Base-by-base conservation (phyloP, 1,140 invertebrate species). In the Phymastichus coffea region DNA sequence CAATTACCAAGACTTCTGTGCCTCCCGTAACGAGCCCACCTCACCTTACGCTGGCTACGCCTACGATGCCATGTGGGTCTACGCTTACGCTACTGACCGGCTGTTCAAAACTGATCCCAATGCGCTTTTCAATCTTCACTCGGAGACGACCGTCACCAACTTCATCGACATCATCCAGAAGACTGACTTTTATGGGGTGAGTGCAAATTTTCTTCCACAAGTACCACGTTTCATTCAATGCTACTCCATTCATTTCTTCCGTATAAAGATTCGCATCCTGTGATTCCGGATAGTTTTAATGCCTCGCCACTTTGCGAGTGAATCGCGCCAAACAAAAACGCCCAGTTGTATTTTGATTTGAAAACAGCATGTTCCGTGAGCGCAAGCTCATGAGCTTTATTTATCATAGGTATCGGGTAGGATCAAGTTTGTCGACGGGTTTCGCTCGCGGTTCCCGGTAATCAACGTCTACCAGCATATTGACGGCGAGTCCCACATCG, bases 41-140 rank as follows among this genome's bases (percentile, higher is more conserved):
- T 84, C 82, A 25, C 78, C 84, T 46, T 93, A 91, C 74, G 89
- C 86, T 8, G 88, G 89, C 1, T 93, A 88, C 66, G 84, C 85
- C 0, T 94, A 94, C 72, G 92, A 94, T 77, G 91, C 90, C 0
- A 87, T 93, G 40, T 94, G 92, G 92, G 86, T 86, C 1, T 93
- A 90, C 72, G 92, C 89, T 6, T 78, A 85, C 15, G 91, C 89
- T 1, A 73, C 90, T 17, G 84, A 91, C 65, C 79, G 82, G 61
- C 73, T 92, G 0, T 68, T 88, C 0, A 83, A 81, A 44, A 81
- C 74, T 25, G 76, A 77, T 63, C 66, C 75, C 28, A 73, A 69
- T 20, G 75, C 76, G 10, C 59, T 81, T 0, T 74, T 72, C 28
- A 65, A 74, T 35, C 66, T 82, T 9, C 75, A 79, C 43, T 73